These are phyloP conservation scores for Cebuella pygmaea DNA, from an alignment of 2,797 vertebrate species.

Conservation along the genomic window DNA sequence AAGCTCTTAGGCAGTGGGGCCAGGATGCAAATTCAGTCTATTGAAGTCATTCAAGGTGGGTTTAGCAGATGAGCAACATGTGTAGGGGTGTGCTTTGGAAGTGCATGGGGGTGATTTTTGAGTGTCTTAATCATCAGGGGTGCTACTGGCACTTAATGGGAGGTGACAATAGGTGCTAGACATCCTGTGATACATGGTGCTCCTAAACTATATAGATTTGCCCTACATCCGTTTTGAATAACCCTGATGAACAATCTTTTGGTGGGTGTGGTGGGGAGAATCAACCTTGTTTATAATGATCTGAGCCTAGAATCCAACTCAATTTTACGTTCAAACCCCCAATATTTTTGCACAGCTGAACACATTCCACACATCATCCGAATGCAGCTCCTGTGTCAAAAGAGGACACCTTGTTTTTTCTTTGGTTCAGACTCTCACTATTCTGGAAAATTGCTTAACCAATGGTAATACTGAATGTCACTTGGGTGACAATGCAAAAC, in stretches of 20 bases:
- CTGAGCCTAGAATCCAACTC: not conserved
- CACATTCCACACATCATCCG: accelerated
- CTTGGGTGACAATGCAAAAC: not conserved
- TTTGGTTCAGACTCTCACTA: not conserved
- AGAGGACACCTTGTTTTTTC: not conserved
- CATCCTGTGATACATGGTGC: accelerated
- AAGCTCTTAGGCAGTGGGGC: not conserved
- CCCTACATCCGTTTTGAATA: too few relatives aligned
- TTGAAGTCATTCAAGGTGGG: not conserved
- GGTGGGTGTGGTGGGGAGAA: not conserved
- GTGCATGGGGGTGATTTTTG: accelerated
- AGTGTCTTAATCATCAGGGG: not conserved
- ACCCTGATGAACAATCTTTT: not conserved
- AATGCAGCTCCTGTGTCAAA: too few relatives aligned
- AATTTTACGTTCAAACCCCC: not conserved
- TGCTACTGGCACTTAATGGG: too few relatives aligned
- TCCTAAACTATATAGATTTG: not conserved
- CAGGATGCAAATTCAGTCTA: not conserved
- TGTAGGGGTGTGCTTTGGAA: not conserved
- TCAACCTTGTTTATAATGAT: not conserved
- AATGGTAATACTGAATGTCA: not conserved
- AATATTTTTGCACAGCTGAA: too few relatives aligned
- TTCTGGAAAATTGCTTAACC: not conserved
- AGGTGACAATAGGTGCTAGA: too few relatives aligned
- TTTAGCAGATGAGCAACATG: not conserved